Base-by-base conservation (phyloP, 2,113 vertebrate species). In the Turdus rufiventris region DNA sequence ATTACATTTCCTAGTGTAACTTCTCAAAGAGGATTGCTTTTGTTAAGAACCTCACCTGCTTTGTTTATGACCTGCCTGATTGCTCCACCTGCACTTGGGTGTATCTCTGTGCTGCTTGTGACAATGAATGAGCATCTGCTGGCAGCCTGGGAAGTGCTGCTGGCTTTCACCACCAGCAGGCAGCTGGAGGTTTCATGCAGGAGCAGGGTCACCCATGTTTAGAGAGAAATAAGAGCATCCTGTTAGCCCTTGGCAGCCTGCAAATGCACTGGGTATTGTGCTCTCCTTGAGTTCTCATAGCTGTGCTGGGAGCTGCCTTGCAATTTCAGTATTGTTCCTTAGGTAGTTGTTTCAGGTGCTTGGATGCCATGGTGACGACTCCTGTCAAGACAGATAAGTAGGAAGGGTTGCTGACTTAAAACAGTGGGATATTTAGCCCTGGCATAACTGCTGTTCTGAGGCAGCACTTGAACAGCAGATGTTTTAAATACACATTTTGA, bases 301-400 rank as follows among this genome's bases (percentile, higher is more conserved):
- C 57, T 93, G 57, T 75, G 57, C 71, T 81, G 86, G 31, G 43
- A 92, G 40, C 75, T 96, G 93, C 75, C 78, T 80, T 65, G 51
- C 53, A 38, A 81, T 96, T 91, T 93, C 5, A 1, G 29, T 82
- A 75, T 86, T 88, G 63, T 86, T 91, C 75, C 93, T 88, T 42
- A 57, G 85, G 60, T 80, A 60, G 33, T 63, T 80, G 56, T 91
- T 96, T 63, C 90, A 93, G 88, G 75, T 93, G 61, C 85, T 74
- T 66, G 61, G 85, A 72, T 94, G 68, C 75, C 85, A 90, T 91
- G 88, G 93, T 93, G 91, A 96, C 0, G 17, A 90, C 67, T 93
- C 74, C 78, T 94, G 85, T 90, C 90, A 83, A 88, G 91, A 57
- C 43, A 77, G 78, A 60, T 96, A 93, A 96, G 88, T 67, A 84